These are phyloP conservation scores for Mormyrops attenuatus DNA, from an alignment of 2,797 vertebrate species.

Conservation along the genomic window DNA sequence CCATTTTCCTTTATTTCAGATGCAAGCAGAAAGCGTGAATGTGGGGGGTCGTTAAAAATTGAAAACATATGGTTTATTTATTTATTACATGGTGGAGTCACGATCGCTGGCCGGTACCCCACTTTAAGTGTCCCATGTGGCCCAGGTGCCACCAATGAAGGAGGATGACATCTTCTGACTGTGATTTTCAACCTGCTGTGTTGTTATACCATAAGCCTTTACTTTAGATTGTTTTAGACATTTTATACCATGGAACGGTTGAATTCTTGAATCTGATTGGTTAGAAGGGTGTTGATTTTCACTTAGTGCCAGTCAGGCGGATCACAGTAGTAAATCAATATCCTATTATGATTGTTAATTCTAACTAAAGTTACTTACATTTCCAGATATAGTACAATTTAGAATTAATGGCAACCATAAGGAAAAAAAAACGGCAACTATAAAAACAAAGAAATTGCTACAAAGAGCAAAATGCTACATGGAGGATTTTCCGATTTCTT, in stretches of 20 bases:
- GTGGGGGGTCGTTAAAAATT: background rate
- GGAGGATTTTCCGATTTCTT: background rate
- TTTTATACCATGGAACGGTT: background rate
- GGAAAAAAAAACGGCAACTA: background rate
- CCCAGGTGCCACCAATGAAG: background rate
- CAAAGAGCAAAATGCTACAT: background rate
- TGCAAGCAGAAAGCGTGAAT: background rate
- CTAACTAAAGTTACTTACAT: background rate
- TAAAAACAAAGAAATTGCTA: background rate
- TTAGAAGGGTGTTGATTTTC: background rate
- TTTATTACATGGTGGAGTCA: background rate
- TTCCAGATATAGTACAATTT: background rate
- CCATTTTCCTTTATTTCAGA: background rate
- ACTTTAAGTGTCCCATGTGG: background rate
- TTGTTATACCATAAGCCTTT: background rate
- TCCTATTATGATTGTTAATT: background rate
- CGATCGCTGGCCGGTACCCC: background rate
- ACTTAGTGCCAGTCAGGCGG: background rate
- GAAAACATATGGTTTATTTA: background rate
- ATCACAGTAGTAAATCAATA: background rate
- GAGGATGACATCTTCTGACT: background rate
- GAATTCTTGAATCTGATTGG: background rate
- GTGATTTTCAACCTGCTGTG: background rate
- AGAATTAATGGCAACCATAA: background rate
- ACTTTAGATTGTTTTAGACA: background rate